Conservation (phyloP, 2,113 vertebrate species). For the Electrona antarctica region DNA sequence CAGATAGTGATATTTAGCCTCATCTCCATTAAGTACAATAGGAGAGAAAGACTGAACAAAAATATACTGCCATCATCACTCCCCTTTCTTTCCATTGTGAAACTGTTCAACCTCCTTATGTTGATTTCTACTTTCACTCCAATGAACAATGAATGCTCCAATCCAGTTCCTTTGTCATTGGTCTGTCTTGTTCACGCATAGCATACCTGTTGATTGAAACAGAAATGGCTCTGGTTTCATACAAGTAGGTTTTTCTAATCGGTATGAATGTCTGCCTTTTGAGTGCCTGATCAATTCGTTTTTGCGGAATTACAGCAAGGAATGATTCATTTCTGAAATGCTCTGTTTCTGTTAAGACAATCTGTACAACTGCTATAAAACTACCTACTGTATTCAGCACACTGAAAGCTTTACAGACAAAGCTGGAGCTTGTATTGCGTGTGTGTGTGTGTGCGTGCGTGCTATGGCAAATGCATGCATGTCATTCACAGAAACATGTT, state of each 20-base stretch:
- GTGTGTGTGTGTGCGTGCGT: constrained; percentile 23
- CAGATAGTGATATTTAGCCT: not conserved
- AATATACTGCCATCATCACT: not conserved
- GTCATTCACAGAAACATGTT: constrained; percentile 42
- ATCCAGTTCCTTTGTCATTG: not conserved
- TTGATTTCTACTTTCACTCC: constrained; percentile 10
- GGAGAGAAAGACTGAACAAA: not conserved
- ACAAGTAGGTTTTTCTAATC: constrained; percentile 10
- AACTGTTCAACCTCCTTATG: not conserved
- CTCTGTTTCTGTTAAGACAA: constrained; percentile 32
- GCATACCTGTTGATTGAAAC: not conserved
- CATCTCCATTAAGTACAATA: not conserved
- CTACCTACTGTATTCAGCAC: constrained; percentile 61
- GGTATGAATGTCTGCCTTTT: not conserved
- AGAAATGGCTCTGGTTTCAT: constrained; percentile 3
- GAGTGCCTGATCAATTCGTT: constrained; percentile 15
- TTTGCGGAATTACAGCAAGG: constrained; percentile 13
- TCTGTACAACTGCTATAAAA: constrained; percentile 30
- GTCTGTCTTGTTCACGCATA: not conserved
- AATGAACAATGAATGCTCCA: no score
- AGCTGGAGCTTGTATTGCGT: constrained; percentile 32
- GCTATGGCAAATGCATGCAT: constrained; percentile 17
- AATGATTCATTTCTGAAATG: not conserved
- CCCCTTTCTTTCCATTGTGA: not conserved
- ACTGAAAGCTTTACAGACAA: constrained; percentile 50